Percentiles rank a stretch among this genome's conserved stretches.
These are phyloP conservation scores for Atrichornis clamosus DNA, from an alignment of 2,113 vertebrate genomes.

Conservation along the genomic window DNA sequence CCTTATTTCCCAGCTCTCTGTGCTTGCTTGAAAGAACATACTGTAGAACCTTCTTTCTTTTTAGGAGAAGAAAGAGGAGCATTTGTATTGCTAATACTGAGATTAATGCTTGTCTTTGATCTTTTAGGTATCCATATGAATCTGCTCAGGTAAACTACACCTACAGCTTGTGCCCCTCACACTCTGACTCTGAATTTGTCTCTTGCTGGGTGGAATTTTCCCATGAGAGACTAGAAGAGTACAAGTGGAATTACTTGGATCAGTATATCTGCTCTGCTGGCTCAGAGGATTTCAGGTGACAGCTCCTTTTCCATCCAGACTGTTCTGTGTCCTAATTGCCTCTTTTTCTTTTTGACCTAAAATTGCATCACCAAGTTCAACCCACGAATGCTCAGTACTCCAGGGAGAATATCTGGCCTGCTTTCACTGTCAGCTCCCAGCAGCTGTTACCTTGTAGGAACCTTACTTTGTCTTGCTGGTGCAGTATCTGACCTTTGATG, in stretches of 20 bases:
- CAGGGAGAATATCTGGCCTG: conserved; percentile 10
- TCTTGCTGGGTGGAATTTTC: conserved; percentile 98
- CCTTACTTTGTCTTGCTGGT: not conserved
- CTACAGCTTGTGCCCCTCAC: conserved; percentile 94
- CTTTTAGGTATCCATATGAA: conserved; percentile 89
- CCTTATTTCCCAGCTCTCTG: not conserved
- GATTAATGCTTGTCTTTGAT: not conserved
- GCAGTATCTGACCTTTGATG: not conserved
- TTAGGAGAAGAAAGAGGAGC: not conserved
- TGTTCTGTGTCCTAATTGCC: conserved; percentile 22
- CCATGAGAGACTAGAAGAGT: conserved; percentile 93
- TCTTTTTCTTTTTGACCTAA: conserved; percentile 30
- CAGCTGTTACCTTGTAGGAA: not conserved
- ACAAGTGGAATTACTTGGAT: conserved; percentile 99
- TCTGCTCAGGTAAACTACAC: conserved; percentile 94
- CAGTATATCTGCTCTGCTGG: conserved; percentile 98
- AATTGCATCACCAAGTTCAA: not conserved
- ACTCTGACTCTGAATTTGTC: conserved; percentile 88
- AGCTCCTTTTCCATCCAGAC: not conserved
- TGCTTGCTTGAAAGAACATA: not conserved
- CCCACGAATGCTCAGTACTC: not conserved
- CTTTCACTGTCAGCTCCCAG: not conserved
- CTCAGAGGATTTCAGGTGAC: conserved; percentile 96
- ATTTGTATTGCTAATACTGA: not conserved
- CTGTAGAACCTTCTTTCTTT: not conserved